Evolutionary conservation across 2,113 vertebrate species (phyloP).

Genomic region (Sander vitreus): DNA sequence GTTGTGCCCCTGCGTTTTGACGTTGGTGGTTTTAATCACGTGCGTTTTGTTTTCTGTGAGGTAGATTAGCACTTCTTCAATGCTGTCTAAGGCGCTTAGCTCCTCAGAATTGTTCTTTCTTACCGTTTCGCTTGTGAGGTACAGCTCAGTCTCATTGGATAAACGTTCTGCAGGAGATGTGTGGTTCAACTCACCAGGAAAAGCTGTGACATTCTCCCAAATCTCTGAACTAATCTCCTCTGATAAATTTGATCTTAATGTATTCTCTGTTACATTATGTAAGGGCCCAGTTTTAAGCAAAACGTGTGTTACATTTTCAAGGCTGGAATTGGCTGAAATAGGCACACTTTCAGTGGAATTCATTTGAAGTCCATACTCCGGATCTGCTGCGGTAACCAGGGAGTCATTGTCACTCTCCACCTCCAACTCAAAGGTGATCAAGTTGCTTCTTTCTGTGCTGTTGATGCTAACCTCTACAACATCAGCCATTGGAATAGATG

Average conservation of each 20-base stretch:
- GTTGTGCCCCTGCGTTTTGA: constrained; percentile 68
- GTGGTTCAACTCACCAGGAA: constrained; percentile 9
- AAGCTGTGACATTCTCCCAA: constrained; percentile 24
- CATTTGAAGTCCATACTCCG: not conserved
- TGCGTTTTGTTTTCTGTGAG: constrained; percentile 72
- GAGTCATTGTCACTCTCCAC: constrained; percentile 9
- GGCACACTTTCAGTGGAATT: constrained; percentile 21
- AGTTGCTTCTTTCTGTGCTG: not conserved
- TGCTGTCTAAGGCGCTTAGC: constrained; percentile 19
- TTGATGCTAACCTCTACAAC: not conserved
- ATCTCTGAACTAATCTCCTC: constrained; percentile 16
- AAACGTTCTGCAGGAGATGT: constrained; percentile 29
- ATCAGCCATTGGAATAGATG: not conserved
- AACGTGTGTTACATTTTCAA: constrained; percentile 28
- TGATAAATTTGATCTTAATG: constrained; percentile 33
- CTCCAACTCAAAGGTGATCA: constrained; percentile 12
- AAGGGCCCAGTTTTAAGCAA: not conserved
- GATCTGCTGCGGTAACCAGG: not conserved
- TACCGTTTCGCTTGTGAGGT: not conserved
- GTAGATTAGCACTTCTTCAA: constrained; percentile 81
- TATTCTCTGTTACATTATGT: constrained; percentile 30
- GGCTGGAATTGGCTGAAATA: constrained; percentile 26
- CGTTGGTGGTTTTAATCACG: constrained; percentile 73
- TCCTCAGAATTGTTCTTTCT: constrained; percentile 37
- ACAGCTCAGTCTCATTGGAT: constrained; percentile 24